phyloP scores from a whole-genome alignment of 2,797 vertebrate species.

The Poecilia picta region DNA sequence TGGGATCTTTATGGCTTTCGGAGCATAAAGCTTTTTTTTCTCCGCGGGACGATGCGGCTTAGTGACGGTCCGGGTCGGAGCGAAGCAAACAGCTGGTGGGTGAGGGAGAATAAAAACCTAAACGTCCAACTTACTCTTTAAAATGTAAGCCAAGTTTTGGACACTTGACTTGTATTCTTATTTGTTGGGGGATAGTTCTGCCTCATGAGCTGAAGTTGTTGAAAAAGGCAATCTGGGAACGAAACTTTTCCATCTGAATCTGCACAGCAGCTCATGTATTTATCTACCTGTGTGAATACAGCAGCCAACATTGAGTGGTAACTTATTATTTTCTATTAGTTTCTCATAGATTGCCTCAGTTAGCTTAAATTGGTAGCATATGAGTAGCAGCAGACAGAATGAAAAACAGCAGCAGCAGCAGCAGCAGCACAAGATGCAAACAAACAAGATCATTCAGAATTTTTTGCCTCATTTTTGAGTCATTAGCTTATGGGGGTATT shows the following conservation, averaged over 20 bases:
- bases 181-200: not conserved
- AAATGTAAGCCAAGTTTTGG: slow-evolving; percentile 20
- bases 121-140: slow-evolving; percentile 23
- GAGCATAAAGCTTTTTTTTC: slow-evolving; percentile 24
- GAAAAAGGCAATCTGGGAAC: not conserved
- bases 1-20: slow-evolving; percentile 56
- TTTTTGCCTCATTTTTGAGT: not conserved
- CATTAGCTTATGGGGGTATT: not conserved
- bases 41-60: slow-evolving; percentile 40
- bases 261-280: not conserved
- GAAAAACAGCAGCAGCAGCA: not conserved
- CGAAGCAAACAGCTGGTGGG: slow-evolving; percentile 11
- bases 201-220: not conserved
- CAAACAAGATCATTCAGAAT: not conserved
- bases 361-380: not conserved
- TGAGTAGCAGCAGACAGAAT: not conserved
- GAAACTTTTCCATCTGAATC: not conserved
- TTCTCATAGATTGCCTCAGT: not conserved
- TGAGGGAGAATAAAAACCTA: slow-evolving; percentile 15
- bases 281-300: not conserved
- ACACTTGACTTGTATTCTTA: slow-evolving; percentile 7
- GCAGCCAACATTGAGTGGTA: not conserved
- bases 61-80: slow-evolving; percentile 12
- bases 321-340: not conserved
- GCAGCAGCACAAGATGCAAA: not conserved